Conservation (phyloP, 2,888 invertebrate genomes). For the Rhagonycha lutea region DNA sequence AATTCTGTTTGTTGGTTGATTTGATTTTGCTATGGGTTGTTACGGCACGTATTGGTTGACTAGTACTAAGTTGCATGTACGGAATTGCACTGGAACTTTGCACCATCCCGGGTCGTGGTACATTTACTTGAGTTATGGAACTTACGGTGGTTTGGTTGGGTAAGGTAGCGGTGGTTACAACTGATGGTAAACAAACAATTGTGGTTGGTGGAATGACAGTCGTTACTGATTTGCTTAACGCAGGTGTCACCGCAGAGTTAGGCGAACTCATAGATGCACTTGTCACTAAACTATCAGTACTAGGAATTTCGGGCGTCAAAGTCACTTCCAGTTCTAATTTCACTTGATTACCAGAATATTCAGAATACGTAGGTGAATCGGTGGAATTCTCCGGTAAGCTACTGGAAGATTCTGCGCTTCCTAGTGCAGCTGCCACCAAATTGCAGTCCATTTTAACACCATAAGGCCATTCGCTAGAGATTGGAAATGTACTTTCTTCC, state of each 20-base stretch:
- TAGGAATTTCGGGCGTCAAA: slow-evolving; percentile 65
- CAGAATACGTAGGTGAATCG: slow-evolving; percentile 41
- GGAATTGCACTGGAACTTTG: slow-evolving; percentile 58
- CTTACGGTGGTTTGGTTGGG: slow-evolving; percentile 38
- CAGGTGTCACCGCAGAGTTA: slow-evolving; percentile 44
- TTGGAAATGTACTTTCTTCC: slow-evolving; percentile 58
- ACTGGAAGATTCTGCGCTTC: slow-evolving; percentile 47
- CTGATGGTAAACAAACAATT: slow-evolving; percentile 58
- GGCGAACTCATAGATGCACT: slow-evolving; percentile 57
- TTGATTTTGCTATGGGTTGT: slow-evolving; percentile 54
- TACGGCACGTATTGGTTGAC: slow-evolving; percentile 58
- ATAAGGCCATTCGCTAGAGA: slow-evolving; percentile 55
- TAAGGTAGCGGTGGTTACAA: slow-evolving; percentile 47
- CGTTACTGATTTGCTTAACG: slow-evolving; percentile 49
- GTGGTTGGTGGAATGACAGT: slow-evolving; percentile 60
- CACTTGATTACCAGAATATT: slow-evolving; percentile 54
- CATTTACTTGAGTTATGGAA: slow-evolving; percentile 29
- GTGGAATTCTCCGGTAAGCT: slow-evolving; percentile 20
- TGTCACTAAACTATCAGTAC: slow-evolving; percentile 56
- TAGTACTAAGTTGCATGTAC: slow-evolving; percentile 57
- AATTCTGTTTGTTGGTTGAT: slow-evolving; percentile 42
- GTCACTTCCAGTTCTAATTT: slow-evolving; percentile 64
- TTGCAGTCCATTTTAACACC: slow-evolving; percentile 55
- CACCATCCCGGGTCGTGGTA: slow-evolving; percentile 46
- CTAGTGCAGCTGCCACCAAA: slow-evolving; percentile 60